phyloP scores from a whole-genome alignment of 1,140 invertebrate species.

The Euwallacea fornicatus region DNA sequence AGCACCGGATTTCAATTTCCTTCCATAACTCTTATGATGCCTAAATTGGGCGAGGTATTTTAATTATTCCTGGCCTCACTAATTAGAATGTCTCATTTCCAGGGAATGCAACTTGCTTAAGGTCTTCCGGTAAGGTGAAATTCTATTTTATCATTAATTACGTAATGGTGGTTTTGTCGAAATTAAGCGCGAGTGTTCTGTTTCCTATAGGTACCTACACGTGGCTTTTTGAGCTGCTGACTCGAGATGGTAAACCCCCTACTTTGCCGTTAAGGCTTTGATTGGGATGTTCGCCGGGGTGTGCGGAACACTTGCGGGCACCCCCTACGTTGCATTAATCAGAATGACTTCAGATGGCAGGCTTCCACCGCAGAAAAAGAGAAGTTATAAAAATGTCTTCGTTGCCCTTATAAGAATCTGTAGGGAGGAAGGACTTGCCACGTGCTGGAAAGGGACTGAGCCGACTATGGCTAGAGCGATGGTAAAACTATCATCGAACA shows the following conservation, averaged over 20 bases:
- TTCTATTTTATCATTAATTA: too few relatives aligned
- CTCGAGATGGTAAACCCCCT: slow-evolving; percentile 64
- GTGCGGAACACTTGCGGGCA: slow-evolving; percentile 78
- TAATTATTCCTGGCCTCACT: too few relatives aligned
- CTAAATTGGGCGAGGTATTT: too few relatives aligned
- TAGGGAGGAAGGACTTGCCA: slow-evolving; percentile 85
- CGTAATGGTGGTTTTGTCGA: too few relatives aligned
- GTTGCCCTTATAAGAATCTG: slow-evolving; percentile 86
- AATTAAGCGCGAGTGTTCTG: too few relatives aligned
- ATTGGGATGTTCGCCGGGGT: slow-evolving; percentile 85
- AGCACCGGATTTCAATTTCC: too few relatives aligned
- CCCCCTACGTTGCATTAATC: slow-evolving; percentile 89
- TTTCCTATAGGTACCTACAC: slow-evolving; percentile 79
- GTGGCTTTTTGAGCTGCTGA: slow-evolving; percentile 85
- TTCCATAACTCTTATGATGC: too few relatives aligned
- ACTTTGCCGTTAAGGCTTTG: slow-evolving; percentile 65
- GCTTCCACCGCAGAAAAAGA: slow-evolving; percentile 78
- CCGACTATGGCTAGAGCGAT: slow-evolving; percentile 82
- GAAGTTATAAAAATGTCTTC: slow-evolving; percentile 93
- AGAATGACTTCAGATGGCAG: slow-evolving; percentile 97
- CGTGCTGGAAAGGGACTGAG: slow-evolving; percentile 86
- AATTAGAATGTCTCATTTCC: too few relatives aligned
- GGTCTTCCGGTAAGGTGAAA: too few relatives aligned
- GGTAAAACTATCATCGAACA: slow-evolving; percentile 44
- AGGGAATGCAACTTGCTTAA: too few relatives aligned